Percentiles rank a stretch among this genome's conserved stretches.
Conservation (phyloP, 53 echinoderm and acorn worm species). For the Echinarachnius parma region DNA sequence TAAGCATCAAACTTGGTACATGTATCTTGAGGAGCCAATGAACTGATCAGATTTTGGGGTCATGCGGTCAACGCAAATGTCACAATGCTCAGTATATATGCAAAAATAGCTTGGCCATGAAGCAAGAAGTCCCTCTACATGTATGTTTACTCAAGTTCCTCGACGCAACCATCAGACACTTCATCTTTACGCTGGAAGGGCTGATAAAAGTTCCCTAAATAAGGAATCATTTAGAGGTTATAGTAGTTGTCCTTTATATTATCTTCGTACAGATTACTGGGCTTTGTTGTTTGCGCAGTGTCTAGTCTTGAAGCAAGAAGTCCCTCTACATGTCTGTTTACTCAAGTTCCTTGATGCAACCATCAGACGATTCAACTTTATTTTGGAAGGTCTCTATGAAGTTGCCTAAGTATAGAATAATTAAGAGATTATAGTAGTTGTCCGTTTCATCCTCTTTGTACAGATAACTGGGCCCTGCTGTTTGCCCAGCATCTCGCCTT, state of each 20-base stretch:
- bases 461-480: slow-evolving; percentile 82
- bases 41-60: too few species aligned
- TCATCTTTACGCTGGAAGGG: slow-evolving; percentile 68
- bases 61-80: too few species aligned
- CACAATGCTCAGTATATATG: too few species aligned
- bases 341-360: slow-evolving; percentile 65
- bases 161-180: slow-evolving; percentile 68
- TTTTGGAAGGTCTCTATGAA: slow-evolving; percentile 78
- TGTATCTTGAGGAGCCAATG: too few species aligned
- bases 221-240: too few species aligned
- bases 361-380: slow-evolving; percentile 67
- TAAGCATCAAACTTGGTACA: too few species aligned
- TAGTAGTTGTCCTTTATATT: too few species aligned
- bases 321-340: slow-evolving; percentile 78
- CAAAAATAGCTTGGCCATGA: too few species aligned
- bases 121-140: slow-evolving; percentile 71
- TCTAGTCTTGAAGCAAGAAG: slow-evolving; percentile 66
- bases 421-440: too few species aligned
- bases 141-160: slow-evolving; percentile 65
- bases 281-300: slow-evolving; percentile 77
- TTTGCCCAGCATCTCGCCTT: slow-evolving; percentile 78
- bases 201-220: slow-evolving; percentile 74
- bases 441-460: too few species aligned
- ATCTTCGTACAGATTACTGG: slow-evolving; percentile 66
- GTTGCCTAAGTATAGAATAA: too few species aligned